Evolutionary conservation across 2,113 vertebrate genomes (phyloP).

Genomic region (Spermophilus dauricus): DNA sequence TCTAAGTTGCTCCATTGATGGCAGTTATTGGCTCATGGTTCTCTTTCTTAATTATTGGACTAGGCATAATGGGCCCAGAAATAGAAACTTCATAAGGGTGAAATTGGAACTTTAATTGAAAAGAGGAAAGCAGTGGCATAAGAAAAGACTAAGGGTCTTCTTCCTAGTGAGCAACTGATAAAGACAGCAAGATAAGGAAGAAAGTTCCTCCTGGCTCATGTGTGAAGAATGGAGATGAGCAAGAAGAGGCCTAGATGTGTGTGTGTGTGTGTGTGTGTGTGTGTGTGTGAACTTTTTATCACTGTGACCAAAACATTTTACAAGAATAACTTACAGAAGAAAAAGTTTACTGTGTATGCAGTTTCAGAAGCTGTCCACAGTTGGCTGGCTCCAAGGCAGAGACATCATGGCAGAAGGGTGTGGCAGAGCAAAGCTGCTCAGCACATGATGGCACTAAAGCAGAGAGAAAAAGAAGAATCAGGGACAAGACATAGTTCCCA

Average conservation of each 20-base stretch:
- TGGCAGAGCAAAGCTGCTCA: no score
- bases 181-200: not conserved
- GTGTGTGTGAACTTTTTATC: no score
- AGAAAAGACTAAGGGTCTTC: not conserved
- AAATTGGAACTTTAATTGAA: not conserved
- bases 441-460: no score
- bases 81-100: not conserved
- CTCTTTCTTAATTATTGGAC: slow-evolving; percentile 21
- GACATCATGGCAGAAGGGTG: no score
- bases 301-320: no score
- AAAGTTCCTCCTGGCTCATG: not conserved
- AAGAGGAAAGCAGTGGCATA: not conserved
- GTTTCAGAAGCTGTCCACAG: no score
- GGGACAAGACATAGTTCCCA: no score
- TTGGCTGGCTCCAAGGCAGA: no score
- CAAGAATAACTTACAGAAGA: no score
- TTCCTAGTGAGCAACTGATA: not conserved
- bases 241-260: not conserved
- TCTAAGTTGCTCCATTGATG: not conserved
- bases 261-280: no score
- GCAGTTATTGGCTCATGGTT: not conserved
- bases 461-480: no score
- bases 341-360: no score
- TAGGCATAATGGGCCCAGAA: not conserved
- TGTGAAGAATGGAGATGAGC: not conserved